These are phyloP conservation scores for Pseudonaja textilis DNA, from an alignment of 2,113 vertebrate species.

Conservation along the genomic window DNA sequence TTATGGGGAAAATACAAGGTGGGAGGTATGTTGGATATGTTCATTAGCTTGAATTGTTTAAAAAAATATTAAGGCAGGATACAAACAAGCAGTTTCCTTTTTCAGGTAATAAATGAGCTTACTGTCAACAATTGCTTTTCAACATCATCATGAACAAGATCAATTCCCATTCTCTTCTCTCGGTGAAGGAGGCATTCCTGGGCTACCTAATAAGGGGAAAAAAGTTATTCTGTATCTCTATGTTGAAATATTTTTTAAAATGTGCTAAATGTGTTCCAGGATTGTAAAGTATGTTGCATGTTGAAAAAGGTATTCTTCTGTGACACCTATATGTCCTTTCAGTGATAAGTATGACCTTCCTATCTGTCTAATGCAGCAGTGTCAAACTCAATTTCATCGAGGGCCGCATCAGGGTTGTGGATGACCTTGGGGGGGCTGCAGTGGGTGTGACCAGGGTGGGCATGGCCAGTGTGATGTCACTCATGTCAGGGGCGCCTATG, in stretches of 20 bases:
- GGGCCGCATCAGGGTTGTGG: no score
- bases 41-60: not conserved
- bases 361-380: not conserved
- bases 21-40: not conserved
- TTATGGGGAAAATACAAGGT: not conserved
- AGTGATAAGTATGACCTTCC: not conserved
- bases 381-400: no score
- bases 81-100: not conserved
- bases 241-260: not conserved
- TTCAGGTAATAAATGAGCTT: conserved; percentile 25
- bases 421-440: no score
- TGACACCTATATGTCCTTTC: not conserved
- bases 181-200: conserved; percentile 91
- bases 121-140: conserved; percentile 87
- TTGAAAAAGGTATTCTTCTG: not conserved
- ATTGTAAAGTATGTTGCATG: not conserved
- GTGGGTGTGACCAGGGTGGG: no score
- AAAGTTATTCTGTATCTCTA: not conserved
- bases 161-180: conserved; percentile 92
- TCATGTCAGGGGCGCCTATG: no score
- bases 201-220: conserved; percentile 73
- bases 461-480: no score
- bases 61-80: not conserved
- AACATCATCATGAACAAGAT: conserved; percentile 86
- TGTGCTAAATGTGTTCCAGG: not conserved